A percentile compares a stretch with the other conserved stretches of the same genome.
Evolutionary conservation across 2,797 vertebrate genomes (phyloP).

Genomic region (Orientallactaga sibirica): DNA sequence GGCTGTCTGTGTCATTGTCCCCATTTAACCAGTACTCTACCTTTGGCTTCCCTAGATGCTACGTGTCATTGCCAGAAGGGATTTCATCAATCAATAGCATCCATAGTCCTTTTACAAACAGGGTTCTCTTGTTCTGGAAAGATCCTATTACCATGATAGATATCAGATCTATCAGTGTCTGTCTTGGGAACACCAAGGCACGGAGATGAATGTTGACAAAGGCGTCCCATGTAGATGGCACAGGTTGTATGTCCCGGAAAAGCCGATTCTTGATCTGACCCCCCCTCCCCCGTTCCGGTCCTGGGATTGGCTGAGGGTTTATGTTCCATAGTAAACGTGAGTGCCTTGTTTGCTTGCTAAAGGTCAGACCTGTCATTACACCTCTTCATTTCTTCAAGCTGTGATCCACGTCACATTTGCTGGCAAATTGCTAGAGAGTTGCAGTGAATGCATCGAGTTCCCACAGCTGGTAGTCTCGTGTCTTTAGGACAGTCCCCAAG

Average conservation of each 20-base stretch:
- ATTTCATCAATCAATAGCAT: neutral
- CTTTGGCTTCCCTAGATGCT: neutral
- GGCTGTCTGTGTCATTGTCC: neutral
- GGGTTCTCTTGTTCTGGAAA: conserved; percentile 19
- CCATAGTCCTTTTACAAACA: neutral
- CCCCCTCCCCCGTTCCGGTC: conserved; percentile 25
- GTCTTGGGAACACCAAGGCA: neutral
- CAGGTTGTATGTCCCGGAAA: neutral
- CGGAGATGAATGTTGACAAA: neutral
- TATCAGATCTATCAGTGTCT: neutral
- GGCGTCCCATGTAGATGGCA: neutral
- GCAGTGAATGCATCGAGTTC: neutral
- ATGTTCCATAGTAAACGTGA: conserved; percentile 70
- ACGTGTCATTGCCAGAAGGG: neutral
- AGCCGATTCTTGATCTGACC: conserved; percentile 41
- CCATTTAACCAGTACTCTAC: neutral
- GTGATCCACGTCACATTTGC: conserved; percentile 66
- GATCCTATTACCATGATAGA: neutral
- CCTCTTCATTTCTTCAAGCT: conserved; percentile 73
- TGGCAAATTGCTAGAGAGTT: neutral
- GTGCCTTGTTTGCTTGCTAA: conserved; percentile 76
- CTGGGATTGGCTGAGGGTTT: conserved; percentile 64
- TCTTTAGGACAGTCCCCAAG: neutral
- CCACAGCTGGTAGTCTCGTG: neutral
- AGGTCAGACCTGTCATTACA: conserved; percentile 76